A percentile compares a stretch with the other conserved stretches of the same genome.
Evolutionary conservation across 2,888 invertebrate genomes (phyloP).

Genomic region (Biston betularia): DNA sequence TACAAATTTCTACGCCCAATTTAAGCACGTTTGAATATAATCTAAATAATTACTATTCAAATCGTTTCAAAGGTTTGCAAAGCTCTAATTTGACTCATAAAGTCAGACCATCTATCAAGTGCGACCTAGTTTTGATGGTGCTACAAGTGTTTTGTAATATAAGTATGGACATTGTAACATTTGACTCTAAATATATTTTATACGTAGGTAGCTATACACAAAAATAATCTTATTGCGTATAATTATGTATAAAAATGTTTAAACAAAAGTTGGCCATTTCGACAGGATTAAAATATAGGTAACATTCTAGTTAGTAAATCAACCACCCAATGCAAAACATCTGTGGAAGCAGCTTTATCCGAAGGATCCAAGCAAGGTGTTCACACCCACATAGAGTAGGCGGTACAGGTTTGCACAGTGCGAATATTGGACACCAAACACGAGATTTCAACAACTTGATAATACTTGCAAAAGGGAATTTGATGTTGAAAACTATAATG

Average conservation of each 20-base stretch:
- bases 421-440: slow-evolving; percentile 23
- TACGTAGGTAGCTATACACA: not conserved
- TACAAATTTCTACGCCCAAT: slow-evolving; percentile 19
- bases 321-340: not conserved
- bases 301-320: not conserved
- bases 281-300: too few relatives aligned
- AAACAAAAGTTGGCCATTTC: too few relatives aligned
- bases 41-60: slow-evolving; percentile 16
- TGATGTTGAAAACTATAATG: not conserved
- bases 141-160: slow-evolving; percentile 32
- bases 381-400: slow-evolving; percentile 45
- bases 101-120: slow-evolving; percentile 54
- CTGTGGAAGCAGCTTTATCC: slow-evolving; percentile 20
- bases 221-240: too few relatives aligned
- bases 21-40: slow-evolving; percentile 30
- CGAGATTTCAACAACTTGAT: slow-evolving; percentile 35
- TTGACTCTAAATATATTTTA: not conserved
- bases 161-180: too few relatives aligned
- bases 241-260: too few relatives aligned
- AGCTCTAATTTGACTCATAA: slow-evolving; percentile 25
- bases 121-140: slow-evolving; percentile 51
- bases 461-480: slow-evolving; percentile 10
- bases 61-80: not conserved
- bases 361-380: slow-evolving; percentile 45
- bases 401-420: slow-evolving; percentile 42